These are phyloP conservation scores for Stichodactyla mertensii DNA, from an alignment of 64 coral and sea anemone genomes.

Conservation along the genomic window DNA sequence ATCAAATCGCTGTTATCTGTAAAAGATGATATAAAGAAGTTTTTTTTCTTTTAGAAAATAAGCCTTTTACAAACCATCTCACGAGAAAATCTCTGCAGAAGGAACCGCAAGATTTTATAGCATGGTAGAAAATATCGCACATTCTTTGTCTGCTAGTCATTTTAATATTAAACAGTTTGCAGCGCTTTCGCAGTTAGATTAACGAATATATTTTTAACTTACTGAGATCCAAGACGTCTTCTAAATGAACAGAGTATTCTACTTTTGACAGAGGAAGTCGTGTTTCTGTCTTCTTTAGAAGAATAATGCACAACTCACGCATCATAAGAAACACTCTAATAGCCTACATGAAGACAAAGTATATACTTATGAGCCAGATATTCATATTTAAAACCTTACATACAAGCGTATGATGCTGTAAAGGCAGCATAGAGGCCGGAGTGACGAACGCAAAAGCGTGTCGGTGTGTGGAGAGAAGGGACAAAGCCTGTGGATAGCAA, in stretches of 20 bases:
- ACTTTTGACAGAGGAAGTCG: slow-evolving; percentile 95
- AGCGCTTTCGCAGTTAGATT: neutral
- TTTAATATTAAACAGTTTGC: too few species aligned
- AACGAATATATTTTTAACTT: slow-evolving; percentile 25
- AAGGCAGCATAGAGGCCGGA: too few species aligned
- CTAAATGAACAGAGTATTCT: slow-evolving; percentile 89
- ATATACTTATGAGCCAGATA: too few species aligned
- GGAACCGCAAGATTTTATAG: too few species aligned
- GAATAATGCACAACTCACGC: slow-evolving; percentile 80
- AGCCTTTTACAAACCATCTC: neutral
- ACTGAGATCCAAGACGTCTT: slow-evolving; percentile 96
- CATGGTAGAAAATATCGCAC: too few species aligned
- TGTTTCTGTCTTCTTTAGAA: slow-evolving; percentile 59
- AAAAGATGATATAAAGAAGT: slow-evolving; percentile 16
- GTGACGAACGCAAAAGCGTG: too few species aligned
- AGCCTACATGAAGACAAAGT: slow-evolving; percentile 39
- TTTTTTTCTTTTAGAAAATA: too few species aligned
- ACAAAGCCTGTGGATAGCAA: neutral
- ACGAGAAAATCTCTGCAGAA: neutral
- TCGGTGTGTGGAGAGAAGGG: too few species aligned
- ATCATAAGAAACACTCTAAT: slow-evolving; percentile 92
- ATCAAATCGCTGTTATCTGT: slow-evolving; percentile 98
- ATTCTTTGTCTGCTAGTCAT: too few species aligned
- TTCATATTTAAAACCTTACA: too few species aligned
- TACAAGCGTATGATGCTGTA: too few species aligned